Percentiles rank a stretch among this genome's conserved stretches.
Conservation (phyloP, 30 jellyfish, hydroid and myxozoan genomes). For the Phacellophora camtschatica region DNA sequence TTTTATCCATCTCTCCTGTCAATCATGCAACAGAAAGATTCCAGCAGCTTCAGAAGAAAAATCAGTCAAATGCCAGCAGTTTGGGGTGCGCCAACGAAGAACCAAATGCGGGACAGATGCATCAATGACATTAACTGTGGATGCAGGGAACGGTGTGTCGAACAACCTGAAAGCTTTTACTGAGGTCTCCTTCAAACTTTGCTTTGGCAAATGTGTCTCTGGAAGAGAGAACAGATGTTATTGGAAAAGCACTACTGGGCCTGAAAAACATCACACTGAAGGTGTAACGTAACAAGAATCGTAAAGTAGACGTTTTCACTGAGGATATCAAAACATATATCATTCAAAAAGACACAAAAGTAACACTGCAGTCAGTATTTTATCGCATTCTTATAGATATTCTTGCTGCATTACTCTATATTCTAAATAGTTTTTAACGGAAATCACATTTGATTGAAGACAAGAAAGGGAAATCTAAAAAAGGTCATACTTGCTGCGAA, state of each 20-base stretch:
- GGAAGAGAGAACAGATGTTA: background rate
- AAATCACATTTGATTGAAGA: background rate
- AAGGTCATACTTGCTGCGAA: too few relatives aligned
- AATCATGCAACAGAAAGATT: background rate
- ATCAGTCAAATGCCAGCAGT: background rate
- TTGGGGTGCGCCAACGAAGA: background rate
- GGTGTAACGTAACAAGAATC: background rate
- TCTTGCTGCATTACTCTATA: background rate
- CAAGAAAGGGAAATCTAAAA: too few relatives aligned
- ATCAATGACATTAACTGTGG: background rate
- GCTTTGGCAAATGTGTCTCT: background rate
- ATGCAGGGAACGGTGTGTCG: background rate
- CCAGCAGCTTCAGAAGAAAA: background rate
- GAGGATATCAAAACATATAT: background rate
- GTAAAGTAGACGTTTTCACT: background rate
- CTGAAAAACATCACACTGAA: background rate
- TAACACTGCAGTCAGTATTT: background rate
- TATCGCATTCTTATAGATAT: background rate
- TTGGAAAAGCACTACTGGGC: background rate
- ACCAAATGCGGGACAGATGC: background rate
- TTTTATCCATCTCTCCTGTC: background rate
- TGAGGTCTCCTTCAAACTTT: background rate
- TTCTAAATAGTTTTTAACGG: background rate
- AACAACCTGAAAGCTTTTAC: background rate
- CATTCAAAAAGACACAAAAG: background rate